Evolutionary conservation across 2,113 vertebrate genomes (phyloP).

Genomic region (Dolichallabes microphthalmus): DNA sequence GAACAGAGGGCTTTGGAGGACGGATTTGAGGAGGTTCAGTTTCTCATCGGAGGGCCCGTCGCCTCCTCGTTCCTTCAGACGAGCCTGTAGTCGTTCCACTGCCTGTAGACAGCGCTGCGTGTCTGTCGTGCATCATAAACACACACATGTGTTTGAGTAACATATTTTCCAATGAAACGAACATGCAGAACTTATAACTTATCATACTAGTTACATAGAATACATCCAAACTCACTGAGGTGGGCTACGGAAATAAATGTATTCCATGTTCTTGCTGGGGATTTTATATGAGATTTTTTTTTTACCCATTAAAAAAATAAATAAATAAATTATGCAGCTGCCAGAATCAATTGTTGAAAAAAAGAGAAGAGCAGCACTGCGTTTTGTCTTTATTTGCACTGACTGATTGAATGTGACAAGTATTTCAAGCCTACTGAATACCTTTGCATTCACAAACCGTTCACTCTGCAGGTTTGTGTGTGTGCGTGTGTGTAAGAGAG

Average conservation of each 20-base stretch:
- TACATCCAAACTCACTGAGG: neutral
- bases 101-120: conserved; percentile 90
- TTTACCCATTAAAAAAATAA: no score
- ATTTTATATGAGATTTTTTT: neutral
- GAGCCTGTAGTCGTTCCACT: conserved; percentile 89
- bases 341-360: neutral
- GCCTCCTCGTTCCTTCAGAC: conserved; percentile 88
- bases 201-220: neutral
- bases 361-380: neutral
- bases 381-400: conserved; percentile 28
- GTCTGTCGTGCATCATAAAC: conserved; percentile 72
- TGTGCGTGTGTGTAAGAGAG: neutral
- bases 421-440: neutral
- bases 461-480: neutral
- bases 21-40: conserved; percentile 84
- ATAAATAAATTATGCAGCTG: neutral
- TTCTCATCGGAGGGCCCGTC: conserved; percentile 88
- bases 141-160: neutral
- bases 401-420: conserved; percentile 7
- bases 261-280: neutral
- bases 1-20: conserved; percentile 97
- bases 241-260: neutral
- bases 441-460: neutral
- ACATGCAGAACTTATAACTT: neutral
- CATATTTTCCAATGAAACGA: neutral